Percentiles rank a stretch among this genome's conserved stretches.
These are phyloP conservation scores for Echiichthys vipera DNA, from an alignment of 2,797 vertebrate species.

Conservation along the genomic window DNA sequence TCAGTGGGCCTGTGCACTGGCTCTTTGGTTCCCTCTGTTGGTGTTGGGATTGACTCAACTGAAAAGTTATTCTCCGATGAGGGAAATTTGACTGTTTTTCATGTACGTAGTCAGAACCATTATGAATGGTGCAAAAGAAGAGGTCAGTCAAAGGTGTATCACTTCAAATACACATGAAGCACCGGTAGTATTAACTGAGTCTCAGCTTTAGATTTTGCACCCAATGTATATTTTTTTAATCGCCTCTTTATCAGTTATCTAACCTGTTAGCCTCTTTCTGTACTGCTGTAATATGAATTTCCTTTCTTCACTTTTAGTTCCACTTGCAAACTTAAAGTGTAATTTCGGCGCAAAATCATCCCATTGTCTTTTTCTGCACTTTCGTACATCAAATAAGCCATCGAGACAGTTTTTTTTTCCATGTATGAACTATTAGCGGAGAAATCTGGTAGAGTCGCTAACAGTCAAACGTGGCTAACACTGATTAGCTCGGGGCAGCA, in stretches of 20 bases:
- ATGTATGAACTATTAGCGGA: too few species aligned
- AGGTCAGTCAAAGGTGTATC: neutral
- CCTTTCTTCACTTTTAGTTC: neutral
- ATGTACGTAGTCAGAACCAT: too few species aligned
- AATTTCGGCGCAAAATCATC: too few species aligned
- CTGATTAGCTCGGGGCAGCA: too few species aligned
- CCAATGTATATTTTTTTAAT: neutral
- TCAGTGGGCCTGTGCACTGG: neutral
- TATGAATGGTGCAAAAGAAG: neutral
- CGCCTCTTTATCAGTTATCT: neutral
- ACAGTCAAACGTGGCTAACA: too few species aligned
- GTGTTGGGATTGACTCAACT: neutral
- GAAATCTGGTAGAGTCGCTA: too few species aligned
- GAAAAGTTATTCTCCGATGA: neutral
- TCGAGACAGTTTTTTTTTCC: too few species aligned
- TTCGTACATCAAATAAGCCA: too few species aligned
- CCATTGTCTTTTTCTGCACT: too few species aligned
- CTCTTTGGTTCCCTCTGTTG: constrained; percentile 24
- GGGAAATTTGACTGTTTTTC: neutral
- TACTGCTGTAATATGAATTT: neutral
- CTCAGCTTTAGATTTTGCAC: neutral
- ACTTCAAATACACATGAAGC: neutral
- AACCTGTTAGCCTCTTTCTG: neutral
- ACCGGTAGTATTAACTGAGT: neutral
- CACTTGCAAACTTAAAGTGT: too few species aligned